phyloP scores from a whole-genome alignment of 1,140 invertebrate genomes.

The Tetranychus urticae region DNA sequence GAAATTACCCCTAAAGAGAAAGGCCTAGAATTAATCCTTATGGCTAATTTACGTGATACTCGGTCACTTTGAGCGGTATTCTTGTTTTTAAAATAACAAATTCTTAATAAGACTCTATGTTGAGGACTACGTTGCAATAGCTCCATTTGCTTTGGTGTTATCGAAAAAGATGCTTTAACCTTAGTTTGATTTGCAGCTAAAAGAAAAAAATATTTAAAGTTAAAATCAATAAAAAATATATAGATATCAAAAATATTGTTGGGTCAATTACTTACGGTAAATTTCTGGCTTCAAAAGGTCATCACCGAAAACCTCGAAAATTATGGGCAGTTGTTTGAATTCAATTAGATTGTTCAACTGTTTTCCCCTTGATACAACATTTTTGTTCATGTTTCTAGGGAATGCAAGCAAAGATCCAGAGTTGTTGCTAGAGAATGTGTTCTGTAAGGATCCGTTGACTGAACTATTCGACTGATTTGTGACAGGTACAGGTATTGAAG shows the following conservation, averaged over 20 bases:
- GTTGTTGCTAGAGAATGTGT: too few species aligned
- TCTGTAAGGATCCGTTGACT: too few species aligned
- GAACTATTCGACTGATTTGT: too few species aligned
- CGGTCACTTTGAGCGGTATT: not conserved
- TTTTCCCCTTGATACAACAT: not conserved
- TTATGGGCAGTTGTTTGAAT: not conserved
- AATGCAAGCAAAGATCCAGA: too few species aligned
- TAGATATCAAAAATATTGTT: too few species aligned
- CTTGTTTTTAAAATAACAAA: not conserved
- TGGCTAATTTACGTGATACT: not conserved
- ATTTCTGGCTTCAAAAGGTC: not conserved
- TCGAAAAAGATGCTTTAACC: not conserved
- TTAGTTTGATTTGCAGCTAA: not conserved
- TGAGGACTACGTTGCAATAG: not conserved
- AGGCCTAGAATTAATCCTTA: not conserved
- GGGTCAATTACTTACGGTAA: too few species aligned
- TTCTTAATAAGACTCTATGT: not conserved
- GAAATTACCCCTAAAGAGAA: not conserved
- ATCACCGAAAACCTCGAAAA: not conserved
- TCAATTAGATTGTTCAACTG: not conserved
- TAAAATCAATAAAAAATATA: too few species aligned
- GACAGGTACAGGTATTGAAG: too few species aligned
- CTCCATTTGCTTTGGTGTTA: not conserved
- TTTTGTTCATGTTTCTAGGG: not conserved
- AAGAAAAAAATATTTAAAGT: not conserved